Evolutionary conservation across 1,140 invertebrate species (phyloP), one percentile per base, ranked within the genome.

Genomic region (Drosophila lacteicornis): DNA sequence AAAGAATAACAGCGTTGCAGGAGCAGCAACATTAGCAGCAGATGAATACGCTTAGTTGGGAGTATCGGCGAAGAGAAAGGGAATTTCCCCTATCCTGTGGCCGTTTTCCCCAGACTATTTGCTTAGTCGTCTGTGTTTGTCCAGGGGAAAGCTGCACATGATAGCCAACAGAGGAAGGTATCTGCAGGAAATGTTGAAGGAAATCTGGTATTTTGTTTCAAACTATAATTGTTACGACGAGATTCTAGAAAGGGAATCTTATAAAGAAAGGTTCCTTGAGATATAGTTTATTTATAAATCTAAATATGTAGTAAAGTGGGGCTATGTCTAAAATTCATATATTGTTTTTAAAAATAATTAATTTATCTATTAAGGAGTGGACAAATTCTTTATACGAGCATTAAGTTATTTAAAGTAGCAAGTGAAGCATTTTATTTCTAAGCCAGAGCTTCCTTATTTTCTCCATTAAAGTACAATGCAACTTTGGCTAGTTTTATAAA

Each of bases 1-100:
- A 13, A 86, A 71, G 22, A 75, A 79, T 49, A 61, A 51, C 53
- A 71, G 36, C 19, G 53, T 58, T 45, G 38, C 33, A 36, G 43
- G 8, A 42, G 47, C 66, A 25, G 27, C 66, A 19, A 51, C 67
- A 65, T 61, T 53, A 75, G 55, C 46, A 71, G 63, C 71, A 74
- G 65, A 79, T 75, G 61, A 53, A 53, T 76, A 40, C n/a, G 13
- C 12, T 12, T 51, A 51, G 62, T 53, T 69, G 19, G 68, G 17
- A 36, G 25, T 47, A 43, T 53, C 45, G 46, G 27, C 19, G 19
- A 15, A 17, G 38, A 30, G 50, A 75, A 50, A 50, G 59, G 15
- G 19, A 74, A 38, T 33, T 66, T 47, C 50, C 36, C 66, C 45
- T 27, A 15, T 47, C 43, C 66, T 27, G 17, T 58, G 4, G 36